Evolutionary conservation across 2,797 vertebrate species (phyloP), one percentile per base, ranked within the genome.

Genomic region (Moxostoma hubbsi): DNA sequence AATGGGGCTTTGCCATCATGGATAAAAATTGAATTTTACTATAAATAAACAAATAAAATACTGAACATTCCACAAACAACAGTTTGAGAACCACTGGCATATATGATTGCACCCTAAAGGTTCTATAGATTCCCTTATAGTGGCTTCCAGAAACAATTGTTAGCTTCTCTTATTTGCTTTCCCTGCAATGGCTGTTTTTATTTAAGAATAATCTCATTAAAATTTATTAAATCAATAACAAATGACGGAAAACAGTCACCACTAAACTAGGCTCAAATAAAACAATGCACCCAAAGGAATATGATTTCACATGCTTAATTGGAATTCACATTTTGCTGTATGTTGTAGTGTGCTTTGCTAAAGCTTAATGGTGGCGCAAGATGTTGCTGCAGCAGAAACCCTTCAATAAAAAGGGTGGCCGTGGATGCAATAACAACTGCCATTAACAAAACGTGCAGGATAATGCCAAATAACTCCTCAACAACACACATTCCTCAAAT

Each of bases 401-500:
- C 59, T 53, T 46, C 1, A 43, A 81, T 68, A 69, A 81, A 81
- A 50, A 73, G 81, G 82, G 71, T 74, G 75, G 55, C 72, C 79
- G 6, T 85, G n/a, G 68, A 72, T 67, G 51, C 77, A 64, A 81
- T 83, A 85, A 68, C 87, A 36, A 36, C 36, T 75, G 61, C 78
- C 49, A 73, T 67, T 82, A 58, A 49, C 82, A 77, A 76, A 81
- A 83, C 79, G 75, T 61, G 53, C 9, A 5, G 66, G 71, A 85
- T 80, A 85, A 9, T 57, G 68, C 80, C 59, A 64, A 49, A 81
- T 43, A 83, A 62, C 72, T 84, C 82, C 80, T 81, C 47, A 75
- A 76, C 53, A 49, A 73, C 66, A 81, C 66, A 80, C 71, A 69
- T 84, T 84, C 82, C 79, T 83, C 84, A 88, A 86, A 89, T 91